Evolutionary conservation across 2,113 vertebrate genomes (phyloP).

Genomic region (Salvelinus alpinus): DNA sequence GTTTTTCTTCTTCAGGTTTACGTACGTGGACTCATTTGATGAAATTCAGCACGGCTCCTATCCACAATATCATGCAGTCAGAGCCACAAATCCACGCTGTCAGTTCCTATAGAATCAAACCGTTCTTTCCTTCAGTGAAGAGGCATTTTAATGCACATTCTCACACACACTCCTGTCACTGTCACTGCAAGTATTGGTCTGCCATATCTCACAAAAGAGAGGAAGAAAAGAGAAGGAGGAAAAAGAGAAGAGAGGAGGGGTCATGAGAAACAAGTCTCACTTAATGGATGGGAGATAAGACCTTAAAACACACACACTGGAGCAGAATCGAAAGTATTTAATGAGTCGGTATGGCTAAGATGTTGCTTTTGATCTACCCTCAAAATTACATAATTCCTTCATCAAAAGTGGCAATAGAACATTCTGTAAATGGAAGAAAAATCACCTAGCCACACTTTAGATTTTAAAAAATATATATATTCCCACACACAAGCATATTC

Average conservation of each 20-base stretch:
- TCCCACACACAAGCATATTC: too few relatives aligned
- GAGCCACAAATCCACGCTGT: background rate
- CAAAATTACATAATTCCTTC: too few relatives aligned
- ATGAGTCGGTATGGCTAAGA: background rate
- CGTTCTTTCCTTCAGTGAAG: background rate
- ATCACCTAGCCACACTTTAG: too few relatives aligned
- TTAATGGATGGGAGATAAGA: background rate
- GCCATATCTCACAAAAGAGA: background rate
- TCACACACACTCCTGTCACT: constrained; percentile 1
- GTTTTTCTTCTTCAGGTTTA: background rate
- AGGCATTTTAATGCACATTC: constrained; percentile 1
- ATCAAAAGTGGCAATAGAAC: too few relatives aligned
- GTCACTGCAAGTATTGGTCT: constrained; percentile 4
- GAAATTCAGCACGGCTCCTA: background rate
- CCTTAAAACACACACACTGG: background rate
- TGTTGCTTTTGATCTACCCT: too few relatives aligned
- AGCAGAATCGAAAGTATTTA: background rate
- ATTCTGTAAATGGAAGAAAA: too few relatives aligned
- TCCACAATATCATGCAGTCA: constrained; percentile 4
- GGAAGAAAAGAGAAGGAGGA: constrained; percentile 1
- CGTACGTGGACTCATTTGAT: constrained; percentile 8
- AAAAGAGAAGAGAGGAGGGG: background rate
- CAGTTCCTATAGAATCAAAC: constrained; percentile 8
- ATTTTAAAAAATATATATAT: too few relatives aligned
- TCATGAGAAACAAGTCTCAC: background rate